Evolutionary conservation across 2,888 invertebrate genomes (phyloP).

Genomic region (Mesopsocus fuscifrons): DNA sequence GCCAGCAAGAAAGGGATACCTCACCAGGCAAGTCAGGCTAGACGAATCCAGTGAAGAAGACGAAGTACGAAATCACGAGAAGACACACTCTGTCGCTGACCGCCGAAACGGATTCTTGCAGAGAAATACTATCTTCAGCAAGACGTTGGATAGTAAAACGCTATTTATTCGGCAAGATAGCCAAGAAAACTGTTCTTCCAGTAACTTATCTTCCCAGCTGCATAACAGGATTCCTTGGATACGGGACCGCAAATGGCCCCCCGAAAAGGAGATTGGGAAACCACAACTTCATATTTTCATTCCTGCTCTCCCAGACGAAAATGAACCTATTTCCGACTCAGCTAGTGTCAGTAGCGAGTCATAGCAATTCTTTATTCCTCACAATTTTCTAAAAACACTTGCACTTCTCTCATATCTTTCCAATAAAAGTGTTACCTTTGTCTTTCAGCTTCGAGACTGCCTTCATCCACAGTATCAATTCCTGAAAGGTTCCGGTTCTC

Average conservation of each 20-base stretch:
- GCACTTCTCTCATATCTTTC: too few relatives aligned
- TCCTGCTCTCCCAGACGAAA: conserved; percentile 33
- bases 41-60: conserved; percentile 5
- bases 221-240: conserved; percentile 1
- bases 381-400: too few relatives aligned
- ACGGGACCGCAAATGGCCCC: conserved; percentile 1
- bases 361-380: too few relatives aligned
- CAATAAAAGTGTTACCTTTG: too few relatives aligned
- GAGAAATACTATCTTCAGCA: not conserved
- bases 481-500: too few relatives aligned
- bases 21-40: not conserved
- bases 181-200: not conserved
- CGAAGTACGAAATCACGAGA: not conserved
- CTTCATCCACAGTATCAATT: too few relatives aligned
- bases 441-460: too few relatives aligned
- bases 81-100: not conserved
- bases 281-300: conserved; percentile 55
- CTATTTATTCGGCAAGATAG: not conserved
- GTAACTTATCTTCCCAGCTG: conserved; percentile 21
- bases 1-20: not conserved
- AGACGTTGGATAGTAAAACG: not conserved
- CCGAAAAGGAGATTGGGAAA: conserved; percentile 12
- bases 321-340: not conserved
- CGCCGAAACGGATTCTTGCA: not conserved
- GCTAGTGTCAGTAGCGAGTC: not conserved